Conservation (phyloP, 1,140 invertebrate species). For the Psix sp. region DNA sequence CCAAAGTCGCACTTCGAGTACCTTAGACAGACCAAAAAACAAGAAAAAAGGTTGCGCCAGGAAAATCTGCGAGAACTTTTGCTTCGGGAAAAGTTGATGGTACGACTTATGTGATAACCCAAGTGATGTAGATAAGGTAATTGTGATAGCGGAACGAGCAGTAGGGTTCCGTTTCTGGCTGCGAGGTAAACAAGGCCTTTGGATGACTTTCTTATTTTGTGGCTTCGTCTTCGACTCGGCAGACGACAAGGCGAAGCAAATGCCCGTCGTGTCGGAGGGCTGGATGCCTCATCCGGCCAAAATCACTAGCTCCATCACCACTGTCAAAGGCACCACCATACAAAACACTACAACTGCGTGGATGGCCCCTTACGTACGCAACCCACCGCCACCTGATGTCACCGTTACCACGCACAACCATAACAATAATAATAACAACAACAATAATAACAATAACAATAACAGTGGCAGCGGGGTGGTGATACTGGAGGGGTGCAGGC, state of each 20-base stretch:
- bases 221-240: constrained; percentile 72
- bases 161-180: constrained; percentile 8
- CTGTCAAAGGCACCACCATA: constrained; percentile 54
- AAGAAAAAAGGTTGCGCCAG: background rate
- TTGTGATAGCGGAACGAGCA: constrained; percentile 31
- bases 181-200: constrained; percentile 42
- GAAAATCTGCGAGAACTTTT: background rate
- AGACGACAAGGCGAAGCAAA: constrained; percentile 70
- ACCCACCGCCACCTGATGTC: constrained; percentile 54
- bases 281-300: constrained; percentile 68
- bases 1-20: constrained; percentile 46
- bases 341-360: constrained; percentile 65
- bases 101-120: constrained; percentile 32
- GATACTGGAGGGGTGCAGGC: constrained; percentile 69
- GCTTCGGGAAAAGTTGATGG: background rate
- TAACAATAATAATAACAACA: constrained; percentile 57
- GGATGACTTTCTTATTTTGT: constrained; percentile 74
- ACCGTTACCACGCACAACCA: constrained; percentile 22
- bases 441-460: constrained; percentile 53
- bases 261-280: constrained; percentile 71
- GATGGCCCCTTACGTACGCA: constrained; percentile 69
- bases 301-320: constrained; percentile 66
- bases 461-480: constrained; percentile 67
- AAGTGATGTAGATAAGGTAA: constrained; percentile 42
- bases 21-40: constrained; percentile 51